phyloP scores from a whole-genome alignment of 2,888 invertebrate species.

The Clitarchus hookeri region DNA sequence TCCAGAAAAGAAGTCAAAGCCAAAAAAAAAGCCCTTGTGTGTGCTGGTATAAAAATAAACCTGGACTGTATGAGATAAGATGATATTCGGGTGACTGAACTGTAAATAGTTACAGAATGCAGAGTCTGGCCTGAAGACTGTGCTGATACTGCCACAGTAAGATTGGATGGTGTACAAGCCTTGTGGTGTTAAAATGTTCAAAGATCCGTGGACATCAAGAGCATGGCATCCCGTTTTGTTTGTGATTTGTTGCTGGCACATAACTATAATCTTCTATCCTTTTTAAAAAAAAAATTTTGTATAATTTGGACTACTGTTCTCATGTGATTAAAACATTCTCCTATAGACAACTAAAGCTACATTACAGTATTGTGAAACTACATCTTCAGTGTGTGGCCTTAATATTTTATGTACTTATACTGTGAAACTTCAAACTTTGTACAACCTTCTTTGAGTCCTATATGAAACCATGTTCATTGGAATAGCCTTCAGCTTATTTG shows the following conservation, averaged over 20 bases:
- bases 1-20: conserved; percentile 89
- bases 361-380: conserved; percentile 39
- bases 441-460: background rate
- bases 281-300: conserved; percentile 29
- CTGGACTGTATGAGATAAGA: conserved; percentile 23
- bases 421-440: conserved; percentile 1
- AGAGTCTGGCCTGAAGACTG: conserved; percentile 33
- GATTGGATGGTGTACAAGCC: background rate
- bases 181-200: background rate
- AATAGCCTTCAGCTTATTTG: background rate
- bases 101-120: conserved; percentile 31
- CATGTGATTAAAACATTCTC: background rate
- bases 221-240: conserved; percentile 15
- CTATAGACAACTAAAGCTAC: background rate
- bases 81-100: conserved; percentile 16
- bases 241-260: conserved; percentile 19
- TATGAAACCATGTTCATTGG: background rate
- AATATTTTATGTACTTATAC: conserved; percentile 41
- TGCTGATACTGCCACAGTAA: conserved; percentile 15
- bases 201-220: conserved; percentile 10
- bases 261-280: background rate
- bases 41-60: conserved; percentile 70
- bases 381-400: conserved; percentile 44
- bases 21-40: conserved; percentile 79
- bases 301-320: conserved; percentile 2